Evolutionary conservation across 2,888 invertebrate species (phyloP).

Genomic region (Perizoma affinitatum): DNA sequence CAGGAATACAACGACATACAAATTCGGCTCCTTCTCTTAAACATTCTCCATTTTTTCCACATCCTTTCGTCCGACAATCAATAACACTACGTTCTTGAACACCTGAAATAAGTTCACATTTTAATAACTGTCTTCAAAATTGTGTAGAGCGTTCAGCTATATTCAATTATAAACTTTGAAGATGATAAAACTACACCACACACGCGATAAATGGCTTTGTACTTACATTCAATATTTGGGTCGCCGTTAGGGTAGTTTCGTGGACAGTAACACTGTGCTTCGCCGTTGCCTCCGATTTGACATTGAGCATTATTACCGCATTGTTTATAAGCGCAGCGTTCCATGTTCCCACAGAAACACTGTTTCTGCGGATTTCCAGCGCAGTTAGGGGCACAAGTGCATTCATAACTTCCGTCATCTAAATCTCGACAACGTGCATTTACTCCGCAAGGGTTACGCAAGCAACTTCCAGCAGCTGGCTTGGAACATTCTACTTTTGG

Average conservation of each 20-base stretch:
- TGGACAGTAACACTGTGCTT: constrained; percentile 94
- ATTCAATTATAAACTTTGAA: neutral
- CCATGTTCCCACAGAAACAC: constrained; percentile 90
- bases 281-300: constrained; percentile 86
- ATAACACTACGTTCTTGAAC: constrained; percentile 83
- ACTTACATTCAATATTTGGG: constrained; percentile 93
- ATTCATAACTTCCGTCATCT: constrained; percentile 90
- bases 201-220: neutral
- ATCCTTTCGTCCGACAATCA: constrained; percentile 93
- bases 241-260: constrained; percentile 92
- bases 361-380: constrained; percentile 92
- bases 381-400: constrained; percentile 91
- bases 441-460: constrained; percentile 92
- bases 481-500: constrained; percentile 90
- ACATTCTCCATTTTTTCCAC: constrained; percentile 94
- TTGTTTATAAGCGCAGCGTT: constrained; percentile 90
- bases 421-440: constrained; percentile 92
- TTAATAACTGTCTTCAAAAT: neutral
- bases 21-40: constrained; percentile 93
- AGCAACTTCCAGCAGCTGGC: constrained; percentile 88
- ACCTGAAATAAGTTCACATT: constrained; percentile 65
- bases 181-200: neutral
- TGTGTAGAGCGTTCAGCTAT: neutral
- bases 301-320: constrained; percentile 94
- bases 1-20: constrained; percentile 91